Evolutionary conservation across 1,140 invertebrate species (phyloP).

Genomic region (Phenacoccus solenopsis): DNA sequence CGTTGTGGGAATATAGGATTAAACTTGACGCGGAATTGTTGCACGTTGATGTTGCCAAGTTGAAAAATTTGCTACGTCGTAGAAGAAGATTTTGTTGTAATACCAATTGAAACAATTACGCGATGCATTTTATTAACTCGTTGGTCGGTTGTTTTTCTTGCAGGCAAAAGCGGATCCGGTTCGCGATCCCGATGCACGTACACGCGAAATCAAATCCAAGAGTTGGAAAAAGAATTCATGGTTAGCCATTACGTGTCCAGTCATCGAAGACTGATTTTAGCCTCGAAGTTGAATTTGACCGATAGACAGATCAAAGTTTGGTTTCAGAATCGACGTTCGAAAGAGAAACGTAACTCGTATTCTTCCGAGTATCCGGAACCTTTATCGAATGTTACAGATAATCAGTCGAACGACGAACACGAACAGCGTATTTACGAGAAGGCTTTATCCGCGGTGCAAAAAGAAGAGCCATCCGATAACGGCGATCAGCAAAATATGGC

Average conservation of each 20-base stretch:
- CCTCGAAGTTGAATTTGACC: slow-evolving; percentile 86
- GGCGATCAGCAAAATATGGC: not conserved
- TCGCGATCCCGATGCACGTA: slow-evolving; percentile 42
- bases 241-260: slow-evolving; percentile 96
- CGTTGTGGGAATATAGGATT: too few relatives aligned
- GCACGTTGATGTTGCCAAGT: too few relatives aligned
- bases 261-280: slow-evolving; percentile 93
- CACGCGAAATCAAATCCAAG: slow-evolving; percentile 92
- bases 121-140: not conserved
- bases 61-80: too few relatives aligned
- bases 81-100: too few relatives aligned
- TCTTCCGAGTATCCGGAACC: slow-evolving; percentile 93
- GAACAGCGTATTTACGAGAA: slow-evolving; percentile 7
- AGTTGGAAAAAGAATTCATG: slow-evolving; percentile 96
- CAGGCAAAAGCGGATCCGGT: not conserved
- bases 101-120: too few relatives aligned
- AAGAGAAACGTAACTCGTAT: slow-evolving; percentile 32
- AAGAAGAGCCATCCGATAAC: not conserved
- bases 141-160: not conserved
- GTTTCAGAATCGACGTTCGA: slow-evolving; percentile 98
- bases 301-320: slow-evolving; percentile 97
- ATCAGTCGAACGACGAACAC: slow-evolving; percentile 12
- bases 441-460: not conserved
- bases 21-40: too few relatives aligned
- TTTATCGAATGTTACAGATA: slow-evolving; percentile 50